These are phyloP conservation scores for Bombylius major DNA, from an alignment of 2,888 invertebrate genomes.

Conservation along the genomic window DNA sequence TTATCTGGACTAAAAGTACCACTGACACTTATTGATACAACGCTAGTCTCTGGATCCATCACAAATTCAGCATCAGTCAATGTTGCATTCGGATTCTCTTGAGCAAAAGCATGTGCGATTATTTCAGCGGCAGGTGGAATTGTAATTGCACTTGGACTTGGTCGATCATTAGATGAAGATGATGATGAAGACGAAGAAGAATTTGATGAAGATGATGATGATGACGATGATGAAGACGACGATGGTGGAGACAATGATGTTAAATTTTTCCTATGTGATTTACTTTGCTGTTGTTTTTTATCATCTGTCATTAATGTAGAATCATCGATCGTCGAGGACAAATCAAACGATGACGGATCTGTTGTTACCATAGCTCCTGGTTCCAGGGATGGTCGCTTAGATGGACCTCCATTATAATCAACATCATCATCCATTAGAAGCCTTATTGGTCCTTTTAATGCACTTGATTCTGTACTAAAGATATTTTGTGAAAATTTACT, in stretches of 20 bases:
- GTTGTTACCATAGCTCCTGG: too few relatives aligned
- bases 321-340: neutral
- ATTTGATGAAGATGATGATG: too few relatives aligned
- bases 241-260: neutral
- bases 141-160: neutral
- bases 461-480: constrained; percentile 4
- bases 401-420: neutral
- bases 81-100: constrained; percentile 4
- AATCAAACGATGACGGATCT: too few relatives aligned
- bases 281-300: neutral
- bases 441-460: constrained; percentile 3
- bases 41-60: constrained; percentile 5
- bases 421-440: constrained; percentile 1
- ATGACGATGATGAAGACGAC: too few relatives aligned
- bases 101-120: constrained; percentile 3
- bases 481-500: neutral
- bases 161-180: neutral
- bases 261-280: neutral
- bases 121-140: constrained; percentile 6
- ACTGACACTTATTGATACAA: constrained; percentile 3
- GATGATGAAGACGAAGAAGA: too few relatives aligned
- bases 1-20: constrained; percentile 6
- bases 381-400: neutral
- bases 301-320: neutral
- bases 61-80: constrained; percentile 7